phyloP scores from a whole-genome alignment of 2,888 invertebrate genomes.

The Noctua fimbriata region DNA sequence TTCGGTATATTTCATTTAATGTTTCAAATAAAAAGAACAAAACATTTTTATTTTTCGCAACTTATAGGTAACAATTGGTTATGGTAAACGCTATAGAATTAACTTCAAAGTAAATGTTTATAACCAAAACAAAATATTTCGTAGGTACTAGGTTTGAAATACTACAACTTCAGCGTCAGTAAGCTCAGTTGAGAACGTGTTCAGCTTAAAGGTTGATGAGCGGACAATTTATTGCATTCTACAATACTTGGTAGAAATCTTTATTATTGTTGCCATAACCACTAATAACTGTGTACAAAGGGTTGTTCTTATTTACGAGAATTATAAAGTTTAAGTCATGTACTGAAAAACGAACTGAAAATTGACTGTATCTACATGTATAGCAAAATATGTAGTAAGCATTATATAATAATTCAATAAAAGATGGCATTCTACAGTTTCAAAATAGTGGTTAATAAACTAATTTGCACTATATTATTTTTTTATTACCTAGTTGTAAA shows the following conservation, averaged over 20 bases:
- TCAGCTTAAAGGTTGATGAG: conserved; percentile 21
- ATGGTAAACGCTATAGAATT: background rate
- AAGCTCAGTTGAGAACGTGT: conserved; percentile 18
- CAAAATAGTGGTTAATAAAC: background rate
- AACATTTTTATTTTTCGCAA: background rate
- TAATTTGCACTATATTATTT: background rate
- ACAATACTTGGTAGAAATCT: background rate
- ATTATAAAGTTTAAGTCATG: background rate
- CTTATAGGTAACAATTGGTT: background rate
- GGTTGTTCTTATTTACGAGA: background rate
- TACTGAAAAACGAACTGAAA: background rate
- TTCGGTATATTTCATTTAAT: background rate
- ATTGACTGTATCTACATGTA: background rate
- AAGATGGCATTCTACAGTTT: background rate
- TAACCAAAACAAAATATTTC: background rate
- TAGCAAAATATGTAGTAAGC: background rate
- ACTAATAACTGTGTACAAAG: background rate
- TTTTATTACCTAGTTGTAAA: background rate
- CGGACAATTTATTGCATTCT: conserved; percentile 31
- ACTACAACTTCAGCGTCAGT: background rate
- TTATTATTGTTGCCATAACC: conserved; percentile 16
- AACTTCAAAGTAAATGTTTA: background rate
- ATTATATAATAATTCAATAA: background rate
- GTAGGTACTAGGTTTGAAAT: background rate
- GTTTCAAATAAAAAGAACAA: too few relatives aligned